Base-by-base conservation (phyloP, 2,113 vertebrate species). In the Callipepla squamata region DNA sequence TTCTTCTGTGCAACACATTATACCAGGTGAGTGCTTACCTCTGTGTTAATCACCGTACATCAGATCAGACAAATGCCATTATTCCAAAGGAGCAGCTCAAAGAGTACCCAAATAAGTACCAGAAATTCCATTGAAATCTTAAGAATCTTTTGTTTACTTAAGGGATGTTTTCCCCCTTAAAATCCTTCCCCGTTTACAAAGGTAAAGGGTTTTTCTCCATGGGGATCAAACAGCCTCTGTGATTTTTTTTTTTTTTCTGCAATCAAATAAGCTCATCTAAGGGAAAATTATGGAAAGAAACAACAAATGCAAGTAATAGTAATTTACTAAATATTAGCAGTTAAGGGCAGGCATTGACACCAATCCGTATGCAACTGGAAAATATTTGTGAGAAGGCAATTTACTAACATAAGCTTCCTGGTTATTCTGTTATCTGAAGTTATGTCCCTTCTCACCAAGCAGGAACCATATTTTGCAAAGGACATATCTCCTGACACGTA, bases 351-450 rank as follows among this genome's bases (percentile, higher is more conserved):
- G 3, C 19, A 7, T 40, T 23, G 17, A 3, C 76, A 63, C 20
- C 30, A 36, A 6, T 26, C 28, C 4, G 4, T 34, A 74, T 77
- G 91, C 28, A 45, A 66, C 15, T 45, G 12, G 36, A 87, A 94
- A 95, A 67, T 8, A 2, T 50, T 69, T 73, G 36, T 50, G 89
- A 66, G 40, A 50, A 66, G 3, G 5, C 2, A 22, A 48, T 72
- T 88, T 89, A 61, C 21, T 40, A 67, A 93, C 82, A 40, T 30
- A 73, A 79, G 3, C 5, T 85, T 82, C 22, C 40, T 68, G 16
- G 18, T 48, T 84, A 62, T 76, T 92, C 72, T 86, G 16, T 66
- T 69, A 66, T 53, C 18, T 72, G 69, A 90, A 93, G 80, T 75
- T 92, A n/a, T 34, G 51, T 34, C 63, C 66, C 28, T 85, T 94